Base-by-base conservation (phyloP, 2,797 vertebrate genomes). In the Cetoscarus ocellatus region DNA sequence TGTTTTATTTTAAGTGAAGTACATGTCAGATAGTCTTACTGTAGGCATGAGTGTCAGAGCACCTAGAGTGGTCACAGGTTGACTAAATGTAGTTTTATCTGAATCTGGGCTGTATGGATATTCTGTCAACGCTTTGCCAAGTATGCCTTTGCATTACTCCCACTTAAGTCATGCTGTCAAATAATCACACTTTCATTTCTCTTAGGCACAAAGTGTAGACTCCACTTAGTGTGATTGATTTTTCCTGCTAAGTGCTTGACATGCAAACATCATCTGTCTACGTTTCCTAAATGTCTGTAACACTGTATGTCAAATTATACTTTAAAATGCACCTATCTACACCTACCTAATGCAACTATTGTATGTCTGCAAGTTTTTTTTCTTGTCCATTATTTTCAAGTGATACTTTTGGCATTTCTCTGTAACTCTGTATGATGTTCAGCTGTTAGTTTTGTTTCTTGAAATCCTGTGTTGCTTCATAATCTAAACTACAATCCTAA, bases 1-100 rank as follows among this genome's bases (percentile, higher is more conserved):
- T 80, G 79, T 84, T 70, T 83, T 78, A 39, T 67, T 68, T 87
- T 83, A 76, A 63, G 55, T 64, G 74, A 65, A 67, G 67, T 52
- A 59, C 44, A n/a, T 60, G 62, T 45, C 64, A 12, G 42, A 35
- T 18, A 12, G 53, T 62, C 14, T 15, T 42, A 10, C 52, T 62
- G 70, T 58, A 17, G n/a, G n/a, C 35, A 38, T 18, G 68, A 34
- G 47, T 34, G 66, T 48, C 54, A 74, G 40, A 63, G 14, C 34
- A 50, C 49, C 78, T 17, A 35, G 19, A 63, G 45, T 18, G 51
- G 66, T 76, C 67, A 73, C 18, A 42, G 58, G 27, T 8, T 40
- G 60, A 59, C 35, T 14, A 59, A 44, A 74, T 66, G 43, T 9
- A 42, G 70, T 55, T 80, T 62, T 17, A 12, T 45, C 42, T 14